These are phyloP conservation scores for Uropsilus gracilis DNA, from an alignment of 2,113 vertebrate species.

Conservation along the genomic window DNA sequence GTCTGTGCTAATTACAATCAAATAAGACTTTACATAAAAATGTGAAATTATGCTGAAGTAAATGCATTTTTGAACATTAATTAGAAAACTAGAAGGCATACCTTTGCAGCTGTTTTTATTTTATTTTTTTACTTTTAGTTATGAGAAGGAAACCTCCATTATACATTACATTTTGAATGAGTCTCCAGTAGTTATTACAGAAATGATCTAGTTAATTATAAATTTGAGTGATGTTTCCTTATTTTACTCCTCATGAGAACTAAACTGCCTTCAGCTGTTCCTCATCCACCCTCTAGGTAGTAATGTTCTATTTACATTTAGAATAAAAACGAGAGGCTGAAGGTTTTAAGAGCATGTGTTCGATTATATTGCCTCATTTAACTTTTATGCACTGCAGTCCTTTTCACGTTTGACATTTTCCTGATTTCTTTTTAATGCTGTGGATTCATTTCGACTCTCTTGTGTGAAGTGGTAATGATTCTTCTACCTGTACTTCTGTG, in stretches of 20 bases:
- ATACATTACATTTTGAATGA: not conserved
- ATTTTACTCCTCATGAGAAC: slow-evolving; percentile 40
- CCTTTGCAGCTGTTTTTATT: slow-evolving; percentile 71
- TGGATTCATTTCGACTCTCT: not conserved
- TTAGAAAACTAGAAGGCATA: slow-evolving; percentile 81
- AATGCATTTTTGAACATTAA: slow-evolving; percentile 85
- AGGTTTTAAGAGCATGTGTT: slow-evolving; percentile 57
- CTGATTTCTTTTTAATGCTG: slow-evolving; percentile 60
- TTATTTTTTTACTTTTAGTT: slow-evolving; percentile 59
- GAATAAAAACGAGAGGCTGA: slow-evolving; percentile 54
- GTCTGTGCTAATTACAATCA: slow-evolving; percentile 87
- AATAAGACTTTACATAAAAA: slow-evolving; percentile 85
- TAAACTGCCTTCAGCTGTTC: slow-evolving; percentile 56
- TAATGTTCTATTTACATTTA: slow-evolving; percentile 64
- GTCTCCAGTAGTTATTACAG: not conserved
- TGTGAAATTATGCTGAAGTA: slow-evolving; percentile 81
- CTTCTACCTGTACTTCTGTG: not conserved
- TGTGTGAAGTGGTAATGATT: slow-evolving; percentile 7
- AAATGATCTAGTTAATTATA: slow-evolving; percentile 57
- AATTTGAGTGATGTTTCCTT: slow-evolving; percentile 48
- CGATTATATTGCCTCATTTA: slow-evolving; percentile 65
- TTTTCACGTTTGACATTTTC: slow-evolving; percentile 44
- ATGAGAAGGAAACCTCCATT: slow-evolving; percentile 56
- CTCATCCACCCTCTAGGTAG: slow-evolving; percentile 50
- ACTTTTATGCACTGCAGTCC: slow-evolving; percentile 50